Percentiles rank a stretch among this genome's conserved stretches.
Evolutionary conservation across 2,888 invertebrate species (phyloP).

Genomic region (Hirtodrosophila alboralis): DNA sequence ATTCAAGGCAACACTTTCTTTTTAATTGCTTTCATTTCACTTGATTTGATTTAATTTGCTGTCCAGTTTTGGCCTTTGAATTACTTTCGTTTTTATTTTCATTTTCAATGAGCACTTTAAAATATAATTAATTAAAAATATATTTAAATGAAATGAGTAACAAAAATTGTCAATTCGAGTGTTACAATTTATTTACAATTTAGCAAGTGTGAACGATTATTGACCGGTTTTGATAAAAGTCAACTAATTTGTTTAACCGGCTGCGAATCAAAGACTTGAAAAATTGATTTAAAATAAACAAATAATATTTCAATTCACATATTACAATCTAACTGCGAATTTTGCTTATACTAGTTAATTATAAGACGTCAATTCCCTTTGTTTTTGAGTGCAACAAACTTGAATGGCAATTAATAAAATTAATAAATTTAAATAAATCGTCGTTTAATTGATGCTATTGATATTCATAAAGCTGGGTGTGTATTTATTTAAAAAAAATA

Average conservation of each 20-base stretch:
- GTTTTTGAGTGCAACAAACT: slow-evolving; percentile 38
- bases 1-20: slow-evolving; percentile 58
- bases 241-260: slow-evolving; percentile 6
- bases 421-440: slow-evolving; percentile 48
- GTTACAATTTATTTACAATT: slow-evolving; percentile 23
- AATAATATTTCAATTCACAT: slow-evolving; percentile 9
- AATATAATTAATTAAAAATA: slow-evolving; percentile 6
- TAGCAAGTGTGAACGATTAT: slow-evolving; percentile 17
- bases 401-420: slow-evolving; percentile 28
- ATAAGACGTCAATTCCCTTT: not conserved
- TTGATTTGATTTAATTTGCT: slow-evolving; percentile 12
- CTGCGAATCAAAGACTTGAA: not conserved
- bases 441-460: slow-evolving; percentile 32
- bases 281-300: not conserved
- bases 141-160: slow-evolving; percentile 9
- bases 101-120: slow-evolving; percentile 4
- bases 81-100: slow-evolving; percentile 58
- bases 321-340: slow-evolving; percentile 13
- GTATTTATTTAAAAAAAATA: slow-evolving; percentile 13
- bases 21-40: slow-evolving; percentile 33
- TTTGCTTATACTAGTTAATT: slow-evolving; percentile 7
- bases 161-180: slow-evolving; percentile 7
- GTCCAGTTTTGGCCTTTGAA: slow-evolving; percentile 15
- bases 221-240: slow-evolving; percentile 28
- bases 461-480: slow-evolving; percentile 5